Conservation (phyloP, 2,797 vertebrate species). For the Thunnus albacares region DNA sequence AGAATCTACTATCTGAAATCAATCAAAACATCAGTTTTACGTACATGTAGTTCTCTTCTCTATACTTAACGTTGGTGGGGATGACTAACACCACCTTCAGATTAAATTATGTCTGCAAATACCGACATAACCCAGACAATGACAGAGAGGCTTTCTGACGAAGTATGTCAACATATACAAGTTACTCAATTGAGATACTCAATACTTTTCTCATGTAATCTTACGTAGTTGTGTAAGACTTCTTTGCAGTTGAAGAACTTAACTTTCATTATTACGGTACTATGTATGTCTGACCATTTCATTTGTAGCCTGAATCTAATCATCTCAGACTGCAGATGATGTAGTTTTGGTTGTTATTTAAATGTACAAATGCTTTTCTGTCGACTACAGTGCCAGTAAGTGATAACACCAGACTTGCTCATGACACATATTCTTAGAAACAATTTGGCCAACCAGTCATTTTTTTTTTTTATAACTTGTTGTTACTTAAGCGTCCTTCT, state of each 20-base stretch:
- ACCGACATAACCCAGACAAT: background rate
- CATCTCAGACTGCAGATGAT: slow-evolving; percentile 14
- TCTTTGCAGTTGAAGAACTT: background rate
- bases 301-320: background rate
- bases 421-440: background rate
- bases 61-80: background rate
- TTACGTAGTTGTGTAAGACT: background rate
- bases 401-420: slow-evolving; percentile 2
- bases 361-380: slow-evolving; percentile 9
- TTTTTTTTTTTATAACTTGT: background rate
- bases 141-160: background rate
- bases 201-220: background rate
- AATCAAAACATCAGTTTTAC: background rate
- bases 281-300: background rate
- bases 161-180: background rate
- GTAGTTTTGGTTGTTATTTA: background rate
- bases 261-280: background rate
- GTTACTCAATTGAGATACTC: background rate
- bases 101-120: background rate
- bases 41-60: background rate
- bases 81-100: background rate
- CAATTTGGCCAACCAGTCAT: too few species aligned
- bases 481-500: background rate
- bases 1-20: background rate
- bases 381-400: background rate